Percentiles rank a stretch among this genome's conserved stretches.
Evolutionary conservation across 2,797 vertebrate genomes (phyloP).

Genomic region (Bovichtus diacanthus): DNA sequence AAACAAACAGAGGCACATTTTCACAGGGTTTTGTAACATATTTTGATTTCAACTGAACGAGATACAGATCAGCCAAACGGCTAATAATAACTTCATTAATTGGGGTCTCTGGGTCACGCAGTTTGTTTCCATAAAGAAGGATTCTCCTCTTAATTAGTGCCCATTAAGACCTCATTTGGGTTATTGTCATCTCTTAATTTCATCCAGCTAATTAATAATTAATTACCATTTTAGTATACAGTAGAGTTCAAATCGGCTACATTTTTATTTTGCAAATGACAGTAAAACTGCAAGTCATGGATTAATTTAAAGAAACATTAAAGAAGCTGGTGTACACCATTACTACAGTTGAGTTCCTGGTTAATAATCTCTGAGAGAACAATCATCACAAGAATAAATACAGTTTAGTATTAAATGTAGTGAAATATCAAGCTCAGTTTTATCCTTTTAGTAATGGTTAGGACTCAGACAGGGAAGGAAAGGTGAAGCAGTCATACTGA

Average conservation of each 20-base stretch:
- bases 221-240: conserved; percentile 78
- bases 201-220: conserved; percentile 87
- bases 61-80: conserved; percentile 60
- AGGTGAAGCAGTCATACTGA: conserved; percentile 42
- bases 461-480: conserved; percentile 23
- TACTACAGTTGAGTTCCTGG: background rate
- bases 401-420: conserved; percentile 18
- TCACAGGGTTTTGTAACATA: conserved; percentile 34
- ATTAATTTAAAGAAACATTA: conserved; percentile 31
- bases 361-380: background rate
- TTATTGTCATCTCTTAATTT: conserved; percentile 86
- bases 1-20: conserved; percentile 68
- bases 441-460: conserved; percentile 16
- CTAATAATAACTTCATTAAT: conserved; percentile 88
- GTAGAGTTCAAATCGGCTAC: conserved; percentile 47
- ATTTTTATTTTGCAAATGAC: conserved; percentile 63
- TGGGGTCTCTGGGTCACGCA: conserved; percentile 85
- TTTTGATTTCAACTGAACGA: conserved; percentile 55
- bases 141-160: conserved; percentile 86
- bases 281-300: conserved; percentile 38
- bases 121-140: conserved; percentile 82
- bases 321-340: background rate
- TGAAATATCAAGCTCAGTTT: conserved; percentile 28
- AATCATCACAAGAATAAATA: conserved; percentile 9
- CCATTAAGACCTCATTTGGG: conserved; percentile 85